Evolutionary conservation across 2,888 invertebrate genomes (phyloP).

Genomic region (Drosophila gaucha): DNA sequence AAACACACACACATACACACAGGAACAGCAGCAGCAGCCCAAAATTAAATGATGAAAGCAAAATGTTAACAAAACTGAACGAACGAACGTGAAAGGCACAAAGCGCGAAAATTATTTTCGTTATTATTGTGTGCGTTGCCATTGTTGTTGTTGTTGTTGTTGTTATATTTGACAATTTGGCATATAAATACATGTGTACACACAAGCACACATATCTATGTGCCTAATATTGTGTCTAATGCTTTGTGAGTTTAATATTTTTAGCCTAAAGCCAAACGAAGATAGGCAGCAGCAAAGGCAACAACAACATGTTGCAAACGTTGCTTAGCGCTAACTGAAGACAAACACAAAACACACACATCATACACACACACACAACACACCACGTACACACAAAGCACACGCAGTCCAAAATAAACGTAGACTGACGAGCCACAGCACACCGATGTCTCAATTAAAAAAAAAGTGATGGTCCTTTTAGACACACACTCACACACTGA

Average conservation of each 20-base stretch:
- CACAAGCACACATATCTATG: conserved; percentile 7
- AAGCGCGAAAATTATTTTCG: conserved; percentile 74
- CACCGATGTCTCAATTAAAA: conserved; percentile 76
- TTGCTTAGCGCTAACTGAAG: conserved; percentile 69
- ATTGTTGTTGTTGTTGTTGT: conserved; percentile 22
- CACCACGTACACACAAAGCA: conserved; percentile 1
- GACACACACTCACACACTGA: conserved; percentile 23
- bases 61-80: conserved; percentile 44
- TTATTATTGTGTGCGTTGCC: conserved; percentile 37
- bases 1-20: conserved; percentile 5
- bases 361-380: conserved; percentile 8
- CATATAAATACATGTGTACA: conserved; percentile 31
- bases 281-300: conserved; percentile 43
- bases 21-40: conserved; percentile 25
- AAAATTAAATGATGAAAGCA: conserved; percentile 73
- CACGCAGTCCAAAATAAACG: conserved; percentile 47
- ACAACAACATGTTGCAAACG: conserved; percentile 25
- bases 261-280: conserved; percentile 73
- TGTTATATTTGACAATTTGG: conserved; percentile 64
- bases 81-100: conserved; percentile 50
- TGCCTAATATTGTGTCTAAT: conserved; percentile 47
- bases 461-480: conserved; percentile 64
- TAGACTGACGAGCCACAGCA: conserved; percentile 30
- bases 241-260: conserved; percentile 72
- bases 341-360: conserved; percentile 53